Conservation (phyloP, 2,888 invertebrate species). For the Aspidiotus destructor region DNA sequence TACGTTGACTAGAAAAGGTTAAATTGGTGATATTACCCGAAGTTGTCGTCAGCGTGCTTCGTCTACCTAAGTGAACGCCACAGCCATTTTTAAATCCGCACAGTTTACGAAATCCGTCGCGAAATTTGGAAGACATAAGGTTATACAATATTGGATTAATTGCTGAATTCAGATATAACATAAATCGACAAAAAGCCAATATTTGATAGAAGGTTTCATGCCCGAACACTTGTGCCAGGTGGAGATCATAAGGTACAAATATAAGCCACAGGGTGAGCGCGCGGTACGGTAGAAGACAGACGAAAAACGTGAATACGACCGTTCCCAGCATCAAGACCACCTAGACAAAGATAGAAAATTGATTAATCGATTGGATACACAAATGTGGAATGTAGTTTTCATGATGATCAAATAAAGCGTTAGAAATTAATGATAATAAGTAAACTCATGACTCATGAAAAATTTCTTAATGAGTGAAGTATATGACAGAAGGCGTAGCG, state of each 20-base stretch:
- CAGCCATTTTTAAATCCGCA: slow-evolving; percentile 46
- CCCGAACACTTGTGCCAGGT: slow-evolving; percentile 59
- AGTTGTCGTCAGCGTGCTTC: slow-evolving; percentile 49
- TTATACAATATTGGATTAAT: slow-evolving; percentile 85
- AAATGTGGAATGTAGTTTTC: too few species aligned
- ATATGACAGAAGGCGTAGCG: too few species aligned
- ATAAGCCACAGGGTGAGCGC: slow-evolving; percentile 81
- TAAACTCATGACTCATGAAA: too few species aligned
- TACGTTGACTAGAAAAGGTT: slow-evolving; percentile 27
- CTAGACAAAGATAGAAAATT: slow-evolving; percentile 14
- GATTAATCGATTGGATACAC: too few species aligned
- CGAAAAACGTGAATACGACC: slow-evolving; percentile 80
- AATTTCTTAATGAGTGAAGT: too few species aligned
- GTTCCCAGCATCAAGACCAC: slow-evolving; percentile 77
- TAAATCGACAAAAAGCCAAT: slow-evolving; percentile 71
- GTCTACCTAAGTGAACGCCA: slow-evolving; percentile 49
- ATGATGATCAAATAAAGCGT: too few species aligned
- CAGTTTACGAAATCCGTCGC: slow-evolving; percentile 74
- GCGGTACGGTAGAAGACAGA: slow-evolving; percentile 80
- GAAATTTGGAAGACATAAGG: slow-evolving; percentile 82
- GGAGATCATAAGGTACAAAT: slow-evolving; percentile 51
- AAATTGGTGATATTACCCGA: slow-evolving; percentile 33
- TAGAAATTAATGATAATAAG: too few species aligned
- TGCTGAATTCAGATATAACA: slow-evolving; percentile 82
- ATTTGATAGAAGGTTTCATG: slow-evolving; percentile 71